A percentile compares a stretch with the other conserved stretches of the same genome.
Evolutionary conservation across 2,888 invertebrate genomes (phyloP).

Genomic region (Andrena dorsata): DNA sequence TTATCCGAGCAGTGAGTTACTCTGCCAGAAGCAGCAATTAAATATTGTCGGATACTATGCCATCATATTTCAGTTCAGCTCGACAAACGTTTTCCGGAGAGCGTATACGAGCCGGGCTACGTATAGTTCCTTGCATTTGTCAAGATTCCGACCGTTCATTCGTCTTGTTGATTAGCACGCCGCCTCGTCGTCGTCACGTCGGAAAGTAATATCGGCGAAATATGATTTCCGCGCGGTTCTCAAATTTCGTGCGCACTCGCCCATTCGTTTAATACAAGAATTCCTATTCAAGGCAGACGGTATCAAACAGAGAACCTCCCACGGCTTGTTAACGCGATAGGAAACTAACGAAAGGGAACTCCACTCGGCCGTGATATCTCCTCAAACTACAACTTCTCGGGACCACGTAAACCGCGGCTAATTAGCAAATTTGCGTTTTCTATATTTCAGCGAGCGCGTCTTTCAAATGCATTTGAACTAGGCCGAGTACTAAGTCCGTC

Average conservation of each 20-base stretch:
- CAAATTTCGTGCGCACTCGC: slow-evolving; percentile 30
- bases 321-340: slow-evolving; percentile 23
- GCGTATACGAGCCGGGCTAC: slow-evolving; percentile 50
- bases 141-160: slow-evolving; percentile 68
- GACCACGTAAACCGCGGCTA: slow-evolving; percentile 7
- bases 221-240: slow-evolving; percentile 55
- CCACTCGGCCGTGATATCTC: slow-evolving; percentile 1
- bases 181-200: slow-evolving; percentile 59
- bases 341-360: slow-evolving; percentile 6
- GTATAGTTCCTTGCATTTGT: slow-evolving; percentile 65
- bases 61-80: slow-evolving; percentile 61
- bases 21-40: slow-evolving; percentile 67
- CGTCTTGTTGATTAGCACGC: slow-evolving; percentile 66
- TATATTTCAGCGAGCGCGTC: not conserved
- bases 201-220: slow-evolving; percentile 60
- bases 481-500: not conserved
- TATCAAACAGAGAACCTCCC: slow-evolving; percentile 4
- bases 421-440: slow-evolving; percentile 16
- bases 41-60: slow-evolving; percentile 66
- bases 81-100: slow-evolving; percentile 69
- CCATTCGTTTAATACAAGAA: slow-evolving; percentile 18
- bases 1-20: slow-evolving; percentile 59
- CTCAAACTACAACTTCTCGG: not conserved
- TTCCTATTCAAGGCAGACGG: not conserved
- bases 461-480: not conserved